Percentiles rank a stretch among this genome's conserved stretches.
Conservation (phyloP, 2,797 vertebrate species). For the Choloepus didactylus region DNA sequence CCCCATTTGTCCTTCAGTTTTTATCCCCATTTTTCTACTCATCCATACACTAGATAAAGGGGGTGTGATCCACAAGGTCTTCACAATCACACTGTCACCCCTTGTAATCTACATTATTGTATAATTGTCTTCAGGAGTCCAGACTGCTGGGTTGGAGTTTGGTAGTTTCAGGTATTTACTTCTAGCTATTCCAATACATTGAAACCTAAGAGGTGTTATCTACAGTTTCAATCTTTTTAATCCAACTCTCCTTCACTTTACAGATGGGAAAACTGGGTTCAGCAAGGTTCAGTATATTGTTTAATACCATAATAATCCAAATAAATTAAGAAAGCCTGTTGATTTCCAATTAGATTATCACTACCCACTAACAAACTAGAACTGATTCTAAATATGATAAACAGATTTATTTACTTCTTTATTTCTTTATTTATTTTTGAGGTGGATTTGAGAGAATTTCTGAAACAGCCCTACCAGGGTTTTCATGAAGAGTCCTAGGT, state of each 20-base stretch:
- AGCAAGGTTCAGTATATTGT: neutral
- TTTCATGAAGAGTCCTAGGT: neutral
- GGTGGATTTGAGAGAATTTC: neutral
- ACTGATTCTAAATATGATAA: slow-evolving; percentile 41
- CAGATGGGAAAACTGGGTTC: slow-evolving; percentile 25
- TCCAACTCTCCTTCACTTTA: neutral
- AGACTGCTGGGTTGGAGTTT: too few relatives aligned
- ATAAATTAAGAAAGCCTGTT: neutral
- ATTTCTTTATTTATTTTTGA: neutral
- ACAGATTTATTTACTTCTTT: neutral
- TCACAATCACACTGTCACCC: too few relatives aligned
- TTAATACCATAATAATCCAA: neutral
- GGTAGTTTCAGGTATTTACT: too few relatives aligned
- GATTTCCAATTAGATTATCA: neutral
- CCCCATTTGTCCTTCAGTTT: too few relatives aligned
- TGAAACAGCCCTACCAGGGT: neutral
- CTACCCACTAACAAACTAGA: neutral
- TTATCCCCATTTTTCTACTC: too few relatives aligned
- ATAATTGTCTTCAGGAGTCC: too few relatives aligned
- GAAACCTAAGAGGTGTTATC: too few relatives aligned
- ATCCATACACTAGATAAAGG: too few relatives aligned
- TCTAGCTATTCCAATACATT: too few relatives aligned
- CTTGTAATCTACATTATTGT: too few relatives aligned
- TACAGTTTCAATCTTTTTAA: neutral
- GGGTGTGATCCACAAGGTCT: too few relatives aligned